Base-by-base conservation (phyloP, 2,113 vertebrate species). In the Rhinoderma darwinii region DNA sequence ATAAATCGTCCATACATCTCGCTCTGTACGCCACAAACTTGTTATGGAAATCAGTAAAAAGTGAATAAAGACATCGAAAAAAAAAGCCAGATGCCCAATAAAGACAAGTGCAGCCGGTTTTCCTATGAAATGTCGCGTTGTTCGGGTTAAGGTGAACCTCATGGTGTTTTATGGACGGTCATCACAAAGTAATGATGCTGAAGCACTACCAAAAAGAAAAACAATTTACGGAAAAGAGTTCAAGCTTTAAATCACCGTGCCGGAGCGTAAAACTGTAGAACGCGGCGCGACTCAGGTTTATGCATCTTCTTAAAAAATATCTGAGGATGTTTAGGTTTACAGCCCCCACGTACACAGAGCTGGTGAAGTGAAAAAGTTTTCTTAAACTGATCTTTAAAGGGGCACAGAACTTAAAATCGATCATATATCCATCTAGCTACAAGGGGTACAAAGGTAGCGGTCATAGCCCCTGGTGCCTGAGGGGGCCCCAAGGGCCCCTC, bases 1-100 rank as follows among this genome's bases (percentile, higher is more conserved):
- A 86, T 86, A 86, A 86, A 86, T 82, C 51, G 32, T 81, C 7
- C 50, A 39, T 39, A 41, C 47, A 43, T 86, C 77, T 72, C 54
- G 30, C 56, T 82, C 51, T 61, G 54, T 41, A 82, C 17, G 47
- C n/a, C 85, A 74, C 85, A 86, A 86, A 86, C 77, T 81, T 59
- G 77, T 61, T 72, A 86, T 81, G 39, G 77, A 81, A 86, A 86
- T 85, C 50, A 43, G 50, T 81, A 61, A 82, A 78, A 80, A 74
- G 35, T 56, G 63, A 73, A 81, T 47, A 86, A 81, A 80, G 37
- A 4, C 14, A 41, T 43, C 17, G 41, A 43, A 81, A 73, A 43
- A 81, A 73, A 47, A 81, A 70, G 59, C 44, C 85, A 86, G 85
- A 81, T 86, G 85, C 30, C 41, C 22, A 25, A 81, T 86, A 51